phyloP scores from a whole-genome alignment of 2,888 invertebrate species.

The Zaprionus bogoriensis region DNA sequence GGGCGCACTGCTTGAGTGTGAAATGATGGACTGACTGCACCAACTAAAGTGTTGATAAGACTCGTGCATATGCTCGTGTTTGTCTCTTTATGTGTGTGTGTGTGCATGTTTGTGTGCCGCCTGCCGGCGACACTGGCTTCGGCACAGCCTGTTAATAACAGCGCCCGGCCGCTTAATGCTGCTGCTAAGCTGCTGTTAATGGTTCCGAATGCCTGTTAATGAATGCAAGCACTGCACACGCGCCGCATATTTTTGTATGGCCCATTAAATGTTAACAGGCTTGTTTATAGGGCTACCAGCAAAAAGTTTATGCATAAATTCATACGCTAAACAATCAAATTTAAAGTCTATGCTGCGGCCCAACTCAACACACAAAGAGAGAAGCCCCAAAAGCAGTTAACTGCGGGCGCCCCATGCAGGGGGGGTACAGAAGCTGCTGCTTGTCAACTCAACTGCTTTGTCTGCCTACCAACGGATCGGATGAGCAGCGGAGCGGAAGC shows the following conservation, averaged over 20 bases:
- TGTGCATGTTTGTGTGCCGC: slow-evolving; percentile 19
- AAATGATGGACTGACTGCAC: slow-evolving; percentile 39
- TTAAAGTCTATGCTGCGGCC: slow-evolving; percentile 58
- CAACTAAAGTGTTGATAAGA: slow-evolving; percentile 42
- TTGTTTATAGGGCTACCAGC: slow-evolving; percentile 43
- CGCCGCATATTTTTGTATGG: slow-evolving; percentile 26
- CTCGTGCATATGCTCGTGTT: slow-evolving; percentile 4
- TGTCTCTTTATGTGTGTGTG: slow-evolving; percentile 3
- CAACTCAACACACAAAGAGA: slow-evolving; percentile 11
- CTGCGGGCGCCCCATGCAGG: background rate
- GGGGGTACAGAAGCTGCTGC: slow-evolving; percentile 41
- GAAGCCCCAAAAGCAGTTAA: background rate
- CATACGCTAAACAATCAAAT: slow-evolving; percentile 44
- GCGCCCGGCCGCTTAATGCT: background rate
- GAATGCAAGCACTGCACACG: slow-evolving; percentile 23
- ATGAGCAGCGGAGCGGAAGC: slow-evolving; percentile 3
- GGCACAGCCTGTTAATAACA: slow-evolving; percentile 14
- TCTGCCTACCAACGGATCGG: slow-evolving; percentile 5
- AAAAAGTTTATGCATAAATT: slow-evolving; percentile 52
- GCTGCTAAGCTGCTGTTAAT: slow-evolving; percentile 8
- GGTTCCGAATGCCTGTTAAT: slow-evolving; percentile 1
- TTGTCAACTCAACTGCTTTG: slow-evolving; percentile 68
- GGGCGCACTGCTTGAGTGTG: slow-evolving; percentile 37
- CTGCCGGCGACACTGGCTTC: slow-evolving; percentile 25
- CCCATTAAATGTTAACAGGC: slow-evolving; percentile 24